Base-by-base conservation (phyloP, 2,797 vertebrate species). In the Philypnodon macrostomus region DNA sequence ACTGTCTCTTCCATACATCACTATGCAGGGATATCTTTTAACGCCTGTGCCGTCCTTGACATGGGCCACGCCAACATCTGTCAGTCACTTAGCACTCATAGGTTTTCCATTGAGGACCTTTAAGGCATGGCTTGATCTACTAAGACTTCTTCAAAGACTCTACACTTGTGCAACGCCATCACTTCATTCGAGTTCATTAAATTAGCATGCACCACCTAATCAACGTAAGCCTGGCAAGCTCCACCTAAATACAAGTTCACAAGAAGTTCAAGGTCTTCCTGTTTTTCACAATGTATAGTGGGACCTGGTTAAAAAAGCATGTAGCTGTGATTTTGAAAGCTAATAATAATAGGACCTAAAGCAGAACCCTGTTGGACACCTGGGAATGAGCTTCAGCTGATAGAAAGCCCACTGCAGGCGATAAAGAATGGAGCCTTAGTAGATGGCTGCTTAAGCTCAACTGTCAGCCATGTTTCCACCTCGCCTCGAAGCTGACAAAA, bases 71-170 rank as follows among this genome's bases (percentile, higher is more conserved):
- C 53, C 37, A 39, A 56, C 40, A 62, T 59, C 53, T 57, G 68
- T 69, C 77, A 65, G 23, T 73, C 62, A 63, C 11, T 38, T 12
- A 37, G 53, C 45, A 14, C 51, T 70, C 58, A 53, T 73, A 63
- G 52, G 10, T 26, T 31, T 15, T 52, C 0, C 32, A 61, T 34
- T 17, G 26, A 38, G 23, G 40, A 50, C 67, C 19, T 42, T 49
- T 53, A 32, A 52, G 46, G 31, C 47, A 52, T 24, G 34, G 45
- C 54, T 51, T 65, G 41, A 66, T 57, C 63, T 53, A 58, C 33
- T 38, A 63, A 58, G 18, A 16, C 12, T 11, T 38, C 55, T 67
- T 84, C 66, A 75, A 73, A 81, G 50, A 72, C 50, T 12, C 53
- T 56, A 9, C 44, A 53, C 42, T 33, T 45, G 53, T 1, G 4